phyloP scores from a whole-genome alignment of 1,140 invertebrate genomes.

The Idris sp. region DNA sequence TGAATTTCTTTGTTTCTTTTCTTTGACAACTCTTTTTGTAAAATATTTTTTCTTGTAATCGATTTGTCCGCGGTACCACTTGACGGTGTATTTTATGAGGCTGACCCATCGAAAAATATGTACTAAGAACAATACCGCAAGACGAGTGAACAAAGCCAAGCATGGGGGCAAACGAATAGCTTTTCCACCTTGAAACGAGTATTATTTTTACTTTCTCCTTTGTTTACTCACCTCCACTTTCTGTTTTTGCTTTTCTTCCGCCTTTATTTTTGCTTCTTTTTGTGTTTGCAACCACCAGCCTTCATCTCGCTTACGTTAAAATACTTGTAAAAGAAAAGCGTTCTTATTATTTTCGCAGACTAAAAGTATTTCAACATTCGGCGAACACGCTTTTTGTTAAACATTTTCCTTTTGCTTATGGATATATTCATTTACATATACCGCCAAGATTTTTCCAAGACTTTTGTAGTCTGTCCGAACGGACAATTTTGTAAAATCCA shows the following conservation, averaged over 20 bases:
- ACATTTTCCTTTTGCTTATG: slow-evolving; percentile 6
- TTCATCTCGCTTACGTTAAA: slow-evolving; percentile 12
- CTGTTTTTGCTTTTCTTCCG: slow-evolving; percentile 53
- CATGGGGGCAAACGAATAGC: slow-evolving; percentile 50
- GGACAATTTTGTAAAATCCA: too few species aligned
- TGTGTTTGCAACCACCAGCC: slow-evolving; percentile 36
- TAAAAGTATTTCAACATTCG: slow-evolving; percentile 39
- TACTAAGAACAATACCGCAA: slow-evolving; percentile 47
- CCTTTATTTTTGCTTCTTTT: slow-evolving; percentile 43
- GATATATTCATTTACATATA: slow-evolving; percentile 17
- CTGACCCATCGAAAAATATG: slow-evolving; percentile 42
- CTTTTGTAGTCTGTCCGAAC: slow-evolving; percentile 4
- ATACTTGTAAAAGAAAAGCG: slow-evolving; percentile 39
- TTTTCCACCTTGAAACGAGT: slow-evolving; percentile 63
- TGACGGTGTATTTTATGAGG: too few species aligned
- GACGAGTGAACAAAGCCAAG: slow-evolving; percentile 43
- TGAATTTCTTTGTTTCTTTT: too few species aligned
- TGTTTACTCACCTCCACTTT: slow-evolving; percentile 58
- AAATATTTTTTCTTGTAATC: too few species aligned
- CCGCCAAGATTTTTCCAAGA: too few species aligned
- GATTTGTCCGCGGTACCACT: too few species aligned
- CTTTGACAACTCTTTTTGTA: too few species aligned
- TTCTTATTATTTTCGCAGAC: slow-evolving; percentile 54
- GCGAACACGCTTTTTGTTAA: slow-evolving; percentile 15
- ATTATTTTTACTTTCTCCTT: slow-evolving; percentile 62